Evolutionary conservation across 2,113 vertebrate species (phyloP).

Genomic region (Rhinopomastus cyanomelas): DNA sequence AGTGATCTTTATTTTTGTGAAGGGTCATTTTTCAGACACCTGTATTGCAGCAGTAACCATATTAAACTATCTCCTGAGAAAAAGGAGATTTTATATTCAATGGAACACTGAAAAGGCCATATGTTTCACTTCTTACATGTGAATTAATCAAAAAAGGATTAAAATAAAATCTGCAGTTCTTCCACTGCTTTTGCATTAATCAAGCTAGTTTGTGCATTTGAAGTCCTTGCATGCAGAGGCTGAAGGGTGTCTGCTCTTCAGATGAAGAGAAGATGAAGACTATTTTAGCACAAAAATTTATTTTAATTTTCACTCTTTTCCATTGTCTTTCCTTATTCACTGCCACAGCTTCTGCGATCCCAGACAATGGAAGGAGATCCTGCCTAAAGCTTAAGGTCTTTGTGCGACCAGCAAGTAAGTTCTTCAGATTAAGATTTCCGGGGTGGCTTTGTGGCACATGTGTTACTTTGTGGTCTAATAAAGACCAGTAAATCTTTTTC

Average conservation of each 20-base stretch:
- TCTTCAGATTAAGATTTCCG: constrained; percentile 38
- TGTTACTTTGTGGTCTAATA: constrained; percentile 68
- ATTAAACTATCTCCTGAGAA: neutral
- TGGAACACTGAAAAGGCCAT: neutral
- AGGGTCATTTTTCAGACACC: neutral
- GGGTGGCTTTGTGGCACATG: constrained; percentile 64
- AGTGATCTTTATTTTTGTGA: neutral
- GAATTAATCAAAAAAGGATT: neutral
- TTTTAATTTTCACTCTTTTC: neutral
- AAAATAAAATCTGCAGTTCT: neutral
- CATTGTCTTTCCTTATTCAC: constrained; percentile 10
- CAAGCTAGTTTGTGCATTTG: neutral
- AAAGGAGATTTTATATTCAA: neutral
- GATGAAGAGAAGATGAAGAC: neutral
- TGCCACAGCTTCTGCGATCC: constrained; percentile 89
- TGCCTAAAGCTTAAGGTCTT: constrained; percentile 98
- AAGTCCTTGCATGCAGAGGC: neutral
- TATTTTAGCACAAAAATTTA: constrained; percentile 1
- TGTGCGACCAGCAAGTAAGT: constrained; percentile 98
- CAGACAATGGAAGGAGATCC: constrained; percentile 91
- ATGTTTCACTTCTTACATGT: neutral
- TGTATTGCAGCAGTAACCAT: neutral
- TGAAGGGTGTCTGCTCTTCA: neutral
- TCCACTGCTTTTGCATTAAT: neutral
- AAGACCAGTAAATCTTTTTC: constrained; percentile 57